Conservation (phyloP, 2,797 vertebrate species). For the Astyanax mexicanus region DNA sequence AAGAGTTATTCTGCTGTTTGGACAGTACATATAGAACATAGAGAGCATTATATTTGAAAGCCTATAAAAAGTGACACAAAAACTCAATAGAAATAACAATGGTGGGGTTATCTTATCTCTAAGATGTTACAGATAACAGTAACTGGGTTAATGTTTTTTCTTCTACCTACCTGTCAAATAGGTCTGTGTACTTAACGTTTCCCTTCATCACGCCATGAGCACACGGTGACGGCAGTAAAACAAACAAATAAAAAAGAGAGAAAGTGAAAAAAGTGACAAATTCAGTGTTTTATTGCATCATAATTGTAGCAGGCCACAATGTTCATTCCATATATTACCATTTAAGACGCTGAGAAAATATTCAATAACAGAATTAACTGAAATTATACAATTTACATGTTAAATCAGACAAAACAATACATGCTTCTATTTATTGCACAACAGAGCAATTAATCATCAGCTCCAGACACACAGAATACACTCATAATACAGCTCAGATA, state of each 20-base stretch:
- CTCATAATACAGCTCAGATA: not conserved
- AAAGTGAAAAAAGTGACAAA: not conserved
- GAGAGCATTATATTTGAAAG: not conserved
- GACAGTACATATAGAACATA: too few relatives aligned
- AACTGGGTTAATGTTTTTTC: not conserved
- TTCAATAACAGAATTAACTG: not conserved
- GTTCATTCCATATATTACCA: constrained; percentile 3
- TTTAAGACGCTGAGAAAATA: constrained; percentile 6
- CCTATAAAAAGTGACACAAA: not conserved
- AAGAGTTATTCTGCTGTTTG: too few relatives aligned
- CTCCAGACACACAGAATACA: not conserved
- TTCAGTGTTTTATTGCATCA: constrained; percentile 19
- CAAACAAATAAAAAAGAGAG: constrained; percentile 14
- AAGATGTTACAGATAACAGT: not conserved
- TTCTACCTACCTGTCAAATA: constrained; percentile 36
- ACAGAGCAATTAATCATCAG: constrained; percentile 1
- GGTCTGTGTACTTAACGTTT: constrained; percentile 19
- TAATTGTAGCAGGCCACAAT: not conserved
- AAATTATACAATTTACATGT: not conserved
- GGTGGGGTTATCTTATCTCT: not conserved
- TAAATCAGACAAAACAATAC: constrained; percentile 15
- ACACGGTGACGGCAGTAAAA: not conserved
- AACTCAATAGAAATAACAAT: not conserved
- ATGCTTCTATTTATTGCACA: not conserved
- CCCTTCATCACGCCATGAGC: constrained; percentile 28